A percentile compares a stretch with the other conserved stretches of the same genome.
phyloP scores from a whole-genome alignment of 2,113 vertebrate genomes.

The Megaceryle maxima region DNA sequence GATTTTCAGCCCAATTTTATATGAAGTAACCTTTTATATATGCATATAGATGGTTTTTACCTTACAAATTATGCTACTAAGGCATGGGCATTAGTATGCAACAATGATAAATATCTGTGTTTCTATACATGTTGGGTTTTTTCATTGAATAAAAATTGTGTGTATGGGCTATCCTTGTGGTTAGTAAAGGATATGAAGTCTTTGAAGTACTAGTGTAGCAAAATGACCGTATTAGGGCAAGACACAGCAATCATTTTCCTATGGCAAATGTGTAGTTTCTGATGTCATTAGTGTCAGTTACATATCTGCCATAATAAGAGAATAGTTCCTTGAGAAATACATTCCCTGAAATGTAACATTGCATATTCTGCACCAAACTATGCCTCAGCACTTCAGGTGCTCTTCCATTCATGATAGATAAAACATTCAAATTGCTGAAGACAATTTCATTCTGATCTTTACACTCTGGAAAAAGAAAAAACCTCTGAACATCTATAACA shows the following conservation, averaged over 20 bases:
- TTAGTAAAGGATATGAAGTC: neutral
- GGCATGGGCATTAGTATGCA: neutral
- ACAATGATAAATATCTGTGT: neutral
- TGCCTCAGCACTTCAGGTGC: neutral
- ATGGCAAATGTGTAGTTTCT: neutral
- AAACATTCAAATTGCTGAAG: conserved; percentile 9
- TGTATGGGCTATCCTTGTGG: neutral
- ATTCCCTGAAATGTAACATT: neutral
- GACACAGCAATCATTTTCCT: neutral
- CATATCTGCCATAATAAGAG: neutral
- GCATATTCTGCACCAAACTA: neutral
- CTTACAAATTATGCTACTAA: neutral
- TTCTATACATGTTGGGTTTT: neutral
- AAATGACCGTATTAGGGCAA: neutral
- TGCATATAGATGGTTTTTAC: neutral
- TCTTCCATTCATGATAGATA: neutral
- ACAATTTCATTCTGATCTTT: conserved; percentile 32
- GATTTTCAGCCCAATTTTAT: neutral
- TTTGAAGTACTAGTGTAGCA: neutral
- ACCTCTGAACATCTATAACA: neutral
- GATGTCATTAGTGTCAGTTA: neutral
- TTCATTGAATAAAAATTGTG: neutral
- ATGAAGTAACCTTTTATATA: neutral
- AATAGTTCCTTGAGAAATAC: neutral
- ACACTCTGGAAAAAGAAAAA: neutral